Percentiles rank a stretch among this genome's conserved stretches.
These are phyloP conservation scores for Glossosoma conforme DNA, from an alignment of 1,140 invertebrate species.

Conservation along the genomic window DNA sequence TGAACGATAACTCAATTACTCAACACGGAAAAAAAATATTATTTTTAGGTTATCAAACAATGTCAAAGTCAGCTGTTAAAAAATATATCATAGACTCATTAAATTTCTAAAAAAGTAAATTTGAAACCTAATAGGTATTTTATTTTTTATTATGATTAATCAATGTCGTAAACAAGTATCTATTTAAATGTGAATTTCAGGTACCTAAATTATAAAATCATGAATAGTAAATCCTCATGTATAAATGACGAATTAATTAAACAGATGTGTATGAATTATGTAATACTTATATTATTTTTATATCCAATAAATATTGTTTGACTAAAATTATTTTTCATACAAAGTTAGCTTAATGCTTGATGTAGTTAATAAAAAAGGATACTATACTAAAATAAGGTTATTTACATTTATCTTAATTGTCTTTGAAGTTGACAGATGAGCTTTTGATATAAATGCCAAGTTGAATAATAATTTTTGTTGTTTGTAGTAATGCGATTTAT, in stretches of 20 bases:
- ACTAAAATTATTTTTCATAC: neutral
- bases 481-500: neutral
- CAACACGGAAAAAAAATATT: neutral
- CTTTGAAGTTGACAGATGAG: neutral
- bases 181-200: too few species aligned
- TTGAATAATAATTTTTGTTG: neutral
- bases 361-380: neutral
- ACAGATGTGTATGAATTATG: neutral
- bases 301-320: neutral
- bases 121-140: too few species aligned
- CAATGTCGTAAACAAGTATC: too few species aligned
- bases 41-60: neutral
- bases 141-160: too few species aligned
- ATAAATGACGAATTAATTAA: neutral
- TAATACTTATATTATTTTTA: neutral
- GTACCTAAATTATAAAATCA: too few species aligned
- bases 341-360: neutral
- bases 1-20: neutral
- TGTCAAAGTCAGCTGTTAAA: slow-evolving; percentile 22
- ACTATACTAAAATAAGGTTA: neutral
- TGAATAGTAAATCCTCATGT: too few species aligned
- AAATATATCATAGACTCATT: too few species aligned
- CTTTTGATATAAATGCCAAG: neutral
- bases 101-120: too few species aligned
- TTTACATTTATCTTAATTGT: slow-evolving; percentile 9